Evolutionary conservation across 2,113 vertebrate genomes (phyloP), one percentile per base, ranked within the genome.

Genomic region (Notarius lentiginosus): DNA sequence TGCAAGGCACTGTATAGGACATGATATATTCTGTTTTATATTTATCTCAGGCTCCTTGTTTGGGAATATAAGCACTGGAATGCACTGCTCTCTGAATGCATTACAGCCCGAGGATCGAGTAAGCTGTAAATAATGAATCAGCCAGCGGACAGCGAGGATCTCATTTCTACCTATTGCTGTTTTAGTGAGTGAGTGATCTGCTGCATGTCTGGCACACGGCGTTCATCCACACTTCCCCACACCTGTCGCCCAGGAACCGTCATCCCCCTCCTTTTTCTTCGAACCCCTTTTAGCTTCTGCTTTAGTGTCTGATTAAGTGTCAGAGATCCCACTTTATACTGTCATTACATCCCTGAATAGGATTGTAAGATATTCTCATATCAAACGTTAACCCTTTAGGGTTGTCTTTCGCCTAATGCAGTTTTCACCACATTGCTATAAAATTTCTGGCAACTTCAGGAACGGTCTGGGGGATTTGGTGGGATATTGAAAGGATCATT

Each of bases 101-200:
- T 83, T 70, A 18, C 4, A 79, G 1, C 17, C 11, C 15, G 18
- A 79, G 63, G 72, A 73, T 86, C 63, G 55, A 75, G 56, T 84
- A 63, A 49, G 49, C 66, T 83, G 55, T 89, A 68, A 89, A 89
- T 89, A 89, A 89, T 88, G 47, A 73, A 89, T 88, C 41, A 34
- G 49, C 84, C 41, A 0, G 66, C 55, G n/a, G 84, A 84, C 81
- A 81, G 55, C 27, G 58, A 88, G 77, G 84, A 83, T 86, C 63
- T 68, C 41, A 47, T 86, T 51, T 65, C 79, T 56, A 55, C 60
- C 30, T 85, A 51, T 66, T 72, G 27, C 86, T 83, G 24, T 56
- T 83, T 83, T 34, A 87, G 18, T 75, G 70, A 87, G 18, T 75
- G 70, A 84, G 58, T 84, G 81, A 79, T 58, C 61, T 58, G 81